phyloP scores from a whole-genome alignment of 2,888 invertebrate genomes.

The Lepetodrilus schrolli region DNA sequence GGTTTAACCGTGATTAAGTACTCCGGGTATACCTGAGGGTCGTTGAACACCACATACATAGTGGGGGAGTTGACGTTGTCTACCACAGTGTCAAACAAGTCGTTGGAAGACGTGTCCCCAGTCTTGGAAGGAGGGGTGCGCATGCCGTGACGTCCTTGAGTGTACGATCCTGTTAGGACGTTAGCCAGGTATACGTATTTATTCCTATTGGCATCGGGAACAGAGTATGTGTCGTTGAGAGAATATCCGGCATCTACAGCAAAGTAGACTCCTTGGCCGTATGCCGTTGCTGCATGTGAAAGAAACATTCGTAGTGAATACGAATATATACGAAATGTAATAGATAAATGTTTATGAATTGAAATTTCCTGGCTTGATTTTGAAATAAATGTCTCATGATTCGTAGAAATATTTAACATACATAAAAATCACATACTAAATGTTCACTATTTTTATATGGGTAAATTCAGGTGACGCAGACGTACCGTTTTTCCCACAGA shows the following conservation, averaged over 20 bases:
- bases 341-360: too few relatives aligned
- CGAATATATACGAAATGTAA: too few relatives aligned
- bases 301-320: neutral
- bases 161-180: conserved; percentile 55
- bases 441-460: neutral
- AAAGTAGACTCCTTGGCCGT: conserved; percentile 67
- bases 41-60: conserved; percentile 65
- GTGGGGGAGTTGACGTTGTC: conserved; percentile 45
- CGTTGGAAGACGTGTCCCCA: neutral
- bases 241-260: conserved; percentile 55
- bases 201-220: conserved; percentile 40
- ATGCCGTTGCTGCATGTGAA: conserved; percentile 51
- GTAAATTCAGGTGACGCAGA: neutral
- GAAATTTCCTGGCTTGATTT: too few relatives aligned
- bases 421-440: too few relatives aligned
- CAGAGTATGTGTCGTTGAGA: conserved; percentile 43
- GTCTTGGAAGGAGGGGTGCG: conserved; percentile 46
- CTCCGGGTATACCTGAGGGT: conserved; percentile 64
- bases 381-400: too few relatives aligned
- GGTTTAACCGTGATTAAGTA: conserved; percentile 58
- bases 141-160: conserved; percentile 42
- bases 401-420: too few relatives aligned
- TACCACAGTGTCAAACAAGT: conserved; percentile 59
- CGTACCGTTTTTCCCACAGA: neutral
- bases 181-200: conserved; percentile 50